Evolutionary conservation across 2,797 vertebrate species (phyloP), one percentile per base, ranked within the genome.

Genomic region (Microctenopoma stevenorrisi): DNA sequence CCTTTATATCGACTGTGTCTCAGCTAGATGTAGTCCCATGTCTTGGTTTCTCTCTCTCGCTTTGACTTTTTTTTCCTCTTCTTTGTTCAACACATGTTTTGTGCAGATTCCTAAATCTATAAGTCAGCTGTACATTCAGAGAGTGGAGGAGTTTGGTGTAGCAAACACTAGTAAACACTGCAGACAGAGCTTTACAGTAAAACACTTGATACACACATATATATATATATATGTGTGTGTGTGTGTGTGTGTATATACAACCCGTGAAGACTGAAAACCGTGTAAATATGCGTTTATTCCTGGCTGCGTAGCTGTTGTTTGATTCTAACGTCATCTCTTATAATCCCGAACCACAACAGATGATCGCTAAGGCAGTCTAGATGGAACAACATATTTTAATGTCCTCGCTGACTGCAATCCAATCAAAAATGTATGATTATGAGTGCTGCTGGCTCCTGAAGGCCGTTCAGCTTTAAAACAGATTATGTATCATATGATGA

Each of bases 351-450:
- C 61, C 81, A 42, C 30, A 90, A 75, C 88, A 91, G 82, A 89
- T 82, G 89, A 88, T 86, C 63, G 37, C 84, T 82, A 60, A 85
- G 81, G 70, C 86, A 40, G 82, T 78, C 56, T 73, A 70, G 72
- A 85, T 78, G 72, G 81, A 88, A 82, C 82, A 81, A 75, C 90
- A 88, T 85, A 88, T 90, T 89, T 86, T 35, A 86, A 84, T 85
- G 86, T 88, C 79, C 83, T 85, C 38, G 26, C 77, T 56, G 76
- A 74, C 63, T 57, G 53, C 68, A 90, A 91, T 91, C 88, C 89
- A 86, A 89, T 92, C 88, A 89, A 82, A 88, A 84, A 82, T 83
- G 85, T 87, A 75, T 86, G 90, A 91, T 86, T 86, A 71, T 53
- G 70, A 85, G 69, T 18, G 68, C 47, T 16, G 85, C 56, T 16